phyloP scores from a whole-genome alignment of 2,113 vertebrate species.

The Oncorhynchus clarkii region DNA sequence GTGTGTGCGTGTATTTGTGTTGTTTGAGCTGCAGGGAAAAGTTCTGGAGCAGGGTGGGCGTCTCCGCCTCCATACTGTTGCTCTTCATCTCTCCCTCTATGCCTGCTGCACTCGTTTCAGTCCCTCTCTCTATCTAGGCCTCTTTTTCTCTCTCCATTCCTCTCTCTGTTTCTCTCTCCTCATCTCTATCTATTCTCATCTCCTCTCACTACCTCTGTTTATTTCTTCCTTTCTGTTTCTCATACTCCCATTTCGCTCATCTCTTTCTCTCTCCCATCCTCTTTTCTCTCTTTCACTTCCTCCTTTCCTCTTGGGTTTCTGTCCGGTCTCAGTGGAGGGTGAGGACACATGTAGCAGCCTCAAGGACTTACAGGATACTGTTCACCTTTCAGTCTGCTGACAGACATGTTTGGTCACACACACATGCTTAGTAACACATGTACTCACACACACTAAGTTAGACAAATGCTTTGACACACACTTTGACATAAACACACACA shows the following conservation, averaged over 20 bases:
- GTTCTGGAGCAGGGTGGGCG: background rate
- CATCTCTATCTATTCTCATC: background rate
- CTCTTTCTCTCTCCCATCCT: no score
- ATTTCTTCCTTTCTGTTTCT: background rate
- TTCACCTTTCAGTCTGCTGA: background rate
- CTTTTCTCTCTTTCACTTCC: background rate
- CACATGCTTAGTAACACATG: background rate
- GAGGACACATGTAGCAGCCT: no score
- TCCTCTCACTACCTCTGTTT: background rate
- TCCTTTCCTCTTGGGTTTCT: no score
- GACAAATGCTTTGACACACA: constrained; percentile 8
- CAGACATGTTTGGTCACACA: background rate
- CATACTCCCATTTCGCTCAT: background rate
- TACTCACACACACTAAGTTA: background rate
- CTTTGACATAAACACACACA: constrained; percentile 4
- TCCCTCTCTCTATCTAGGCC: no score
- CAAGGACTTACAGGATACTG: background rate
- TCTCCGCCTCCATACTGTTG: background rate
- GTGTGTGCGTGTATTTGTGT: background rate
- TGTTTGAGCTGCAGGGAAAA: background rate
- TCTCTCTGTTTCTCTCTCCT: background rate
- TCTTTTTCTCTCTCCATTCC: background rate
- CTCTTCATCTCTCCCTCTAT: background rate
- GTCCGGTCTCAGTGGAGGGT: no score
- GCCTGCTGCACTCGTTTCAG: no score